phyloP scores from a whole-genome alignment of 2,113 vertebrate genomes.

The Calonectris borealis region DNA sequence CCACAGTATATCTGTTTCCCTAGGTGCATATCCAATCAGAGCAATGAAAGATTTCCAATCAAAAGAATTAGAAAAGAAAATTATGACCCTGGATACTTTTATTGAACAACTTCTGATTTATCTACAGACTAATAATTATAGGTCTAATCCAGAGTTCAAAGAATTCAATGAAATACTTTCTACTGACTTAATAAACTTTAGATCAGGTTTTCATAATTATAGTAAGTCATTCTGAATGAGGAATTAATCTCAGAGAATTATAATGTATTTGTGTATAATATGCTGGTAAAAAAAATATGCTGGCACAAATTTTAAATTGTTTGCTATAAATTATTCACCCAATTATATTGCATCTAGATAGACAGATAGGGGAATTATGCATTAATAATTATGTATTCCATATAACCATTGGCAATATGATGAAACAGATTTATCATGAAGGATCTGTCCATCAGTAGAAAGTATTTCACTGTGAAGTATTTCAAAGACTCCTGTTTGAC shows the following conservation, averaged over 20 bases:
- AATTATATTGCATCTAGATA: slow-evolving; percentile 5
- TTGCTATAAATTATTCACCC: slow-evolving; percentile 34
- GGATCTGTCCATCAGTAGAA: slow-evolving; percentile 13
- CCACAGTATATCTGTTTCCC: not conserved
- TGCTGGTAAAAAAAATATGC: not conserved
- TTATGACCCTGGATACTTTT: not conserved
- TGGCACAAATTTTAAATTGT: not conserved
- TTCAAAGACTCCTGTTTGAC: slow-evolving; percentile 11
- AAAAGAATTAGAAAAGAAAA: slow-evolving; percentile 24
- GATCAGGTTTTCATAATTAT: not conserved
- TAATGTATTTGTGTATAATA: not conserved
- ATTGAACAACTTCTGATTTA: slow-evolving; percentile 11
- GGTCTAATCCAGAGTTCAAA: slow-evolving; percentile 1
- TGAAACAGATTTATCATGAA: slow-evolving; percentile 32
- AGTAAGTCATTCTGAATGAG: not conserved
- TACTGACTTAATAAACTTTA: not conserved
- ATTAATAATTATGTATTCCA: not conserved
- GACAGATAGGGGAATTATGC: not conserved
- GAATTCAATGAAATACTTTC: slow-evolving; percentile 21
- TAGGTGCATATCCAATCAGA: not conserved
- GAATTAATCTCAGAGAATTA: not conserved
- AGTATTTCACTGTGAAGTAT: not conserved
- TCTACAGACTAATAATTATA: slow-evolving; percentile 9
- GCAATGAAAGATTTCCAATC: not conserved
- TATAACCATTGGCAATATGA: not conserved